These are phyloP conservation scores for Sebastes steindachneri DNA, from an alignment of 2,797 vertebrate species.

Conservation along the genomic window DNA sequence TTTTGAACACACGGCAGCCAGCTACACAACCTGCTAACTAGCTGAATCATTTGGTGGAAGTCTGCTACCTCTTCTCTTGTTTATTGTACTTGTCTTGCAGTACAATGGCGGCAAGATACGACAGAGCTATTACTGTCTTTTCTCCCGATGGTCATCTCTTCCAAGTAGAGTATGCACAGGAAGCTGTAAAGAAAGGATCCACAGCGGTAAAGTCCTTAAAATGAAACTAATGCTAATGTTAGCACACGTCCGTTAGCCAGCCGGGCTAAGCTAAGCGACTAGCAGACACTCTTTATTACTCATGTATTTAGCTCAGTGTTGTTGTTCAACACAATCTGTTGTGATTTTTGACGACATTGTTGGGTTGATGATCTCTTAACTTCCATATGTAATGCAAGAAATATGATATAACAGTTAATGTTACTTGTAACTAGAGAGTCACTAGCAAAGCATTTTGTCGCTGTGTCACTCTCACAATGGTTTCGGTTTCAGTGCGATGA, in stretches of 20 bases:
- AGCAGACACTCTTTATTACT: background rate
- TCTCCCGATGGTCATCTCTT: slow-evolving; percentile 92
- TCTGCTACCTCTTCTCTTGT: slow-evolving; percentile 7
- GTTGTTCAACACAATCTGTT: background rate
- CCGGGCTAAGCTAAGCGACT: slow-evolving; percentile 47
- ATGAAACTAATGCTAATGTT: slow-evolving; percentile 48
- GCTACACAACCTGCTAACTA: slow-evolving; percentile 58
- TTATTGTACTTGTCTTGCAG: slow-evolving; percentile 27
- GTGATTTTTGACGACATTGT: background rate
- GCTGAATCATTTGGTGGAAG: slow-evolving; percentile 73
- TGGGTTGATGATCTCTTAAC: background rate
- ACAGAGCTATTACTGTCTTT: slow-evolving; percentile 91
- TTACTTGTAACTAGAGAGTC: background rate
- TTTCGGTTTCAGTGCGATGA: slow-evolving; percentile 62
- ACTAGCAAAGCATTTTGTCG: slow-evolving; percentile 64
- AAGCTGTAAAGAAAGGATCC: slow-evolving; percentile 92
- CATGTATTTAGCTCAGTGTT: background rate
- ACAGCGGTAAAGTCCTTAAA: slow-evolving; percentile 84
- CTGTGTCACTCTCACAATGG: slow-evolving; percentile 74
- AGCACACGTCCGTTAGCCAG: slow-evolving; percentile 46
- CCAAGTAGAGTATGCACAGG: slow-evolving; percentile 92
- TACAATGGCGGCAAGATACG: slow-evolving; percentile 88
- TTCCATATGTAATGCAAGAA: accelerated
- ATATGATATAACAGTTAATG: background rate
- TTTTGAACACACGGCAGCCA: slow-evolving; percentile 1